Base-by-base conservation (phyloP, 2,797 vertebrate genomes). In the Macropus fuliginosus region DNA sequence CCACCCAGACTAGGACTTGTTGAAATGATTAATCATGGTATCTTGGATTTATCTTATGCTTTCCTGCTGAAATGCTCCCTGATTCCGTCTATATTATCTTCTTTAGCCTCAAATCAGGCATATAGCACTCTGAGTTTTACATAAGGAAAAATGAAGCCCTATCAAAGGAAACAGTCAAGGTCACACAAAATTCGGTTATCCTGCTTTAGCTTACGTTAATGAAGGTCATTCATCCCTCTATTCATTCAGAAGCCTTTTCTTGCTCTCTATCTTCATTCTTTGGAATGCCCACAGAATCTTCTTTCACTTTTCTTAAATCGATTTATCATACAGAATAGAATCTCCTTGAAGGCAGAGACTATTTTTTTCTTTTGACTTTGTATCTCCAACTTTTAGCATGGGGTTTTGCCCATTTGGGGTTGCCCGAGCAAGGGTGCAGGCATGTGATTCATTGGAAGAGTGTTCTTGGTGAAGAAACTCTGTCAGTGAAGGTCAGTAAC, bases 31-130 rank as follows among this genome's bases (percentile, higher is more conserved):
- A 34, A 62, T 91, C 87, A 1, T 18, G 5, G 46, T 93, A 55
- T 74, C 90, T 57, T 21, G 31, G 56, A 27, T 96, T 91, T 81
- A 91, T 94, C 55, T 93, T 46, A 50, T 87, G 55, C 27, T 29
- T 94, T 92, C 74, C 62, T 46, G 34, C 40, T 91, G 94, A 92
- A 91, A 31, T 62, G 95, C 56, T 56, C 74, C 94, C 34, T 91
- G 91, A 52, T 92, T 81, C 92, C 46, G n/a, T 24, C 55, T 92
- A 50, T 40, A 46, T 4, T 55, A 90, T 54, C 90, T 40, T 91
- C 90, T 54, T 91, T 54, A 50, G 62, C 56, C 28, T 91, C 56
- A 34, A 91, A 92, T 90, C 90, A 28, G 90, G 90, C 28, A 92
- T 92, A 92, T 89, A n/a, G 34, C 54, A 55, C 12, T 29, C 11